Evolutionary conservation across 2,113 vertebrate genomes (phyloP), one percentile per base, ranked within the genome.

Genomic region (Paratilapia polleni): DNA sequence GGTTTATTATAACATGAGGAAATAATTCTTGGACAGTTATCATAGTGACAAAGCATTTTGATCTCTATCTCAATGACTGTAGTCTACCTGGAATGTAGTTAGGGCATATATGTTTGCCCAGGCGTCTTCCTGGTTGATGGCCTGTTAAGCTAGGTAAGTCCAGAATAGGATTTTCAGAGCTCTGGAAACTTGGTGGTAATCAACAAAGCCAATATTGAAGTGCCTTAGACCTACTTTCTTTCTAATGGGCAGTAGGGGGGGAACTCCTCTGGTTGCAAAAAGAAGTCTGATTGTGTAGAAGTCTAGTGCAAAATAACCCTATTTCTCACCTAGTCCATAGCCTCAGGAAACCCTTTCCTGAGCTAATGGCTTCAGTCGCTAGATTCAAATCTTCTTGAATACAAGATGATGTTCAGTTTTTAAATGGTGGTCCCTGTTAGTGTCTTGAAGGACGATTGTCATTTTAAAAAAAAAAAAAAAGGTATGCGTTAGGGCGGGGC

Each of bases 401-500:
- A 49, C 17, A 52, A 4, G 15, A 0, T 52, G 43, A 49, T 70
- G 1, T 52, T 70, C 36, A 4, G 4, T 52, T 70, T 58, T 22
- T 24, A 12, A 49, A 2, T 70, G 49, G 5, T 0, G 3, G 26
- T 70, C 43, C 11, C 28, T 22, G 10, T 52, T 0, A 47, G 49
- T 2, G 0, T 19, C 64, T 4, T 47, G 38, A 11, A 0, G n/a
- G n/a, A n/a, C n/a, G n/a, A n/a, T n/a, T n/a, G n/a, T n/a, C n/a
- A n/a, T n/a, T n/a, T n/a, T n/a, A n/a, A n/a, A n/a, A n/a, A n/a
- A n/a, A n/a, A n/a, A n/a, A n/a, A n/a, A n/a, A n/a, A n/a, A n/a
- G n/a, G n/a, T n/a, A n/a, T n/a, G 47, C 31, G 19, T 73, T 52
- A 20, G 43, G 0, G 43, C 1, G 1, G 43, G 0, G 43, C 0